A percentile compares a stretch with the other conserved stretches of the same genome.
phyloP scores from a whole-genome alignment of 2,113 vertebrate genomes.

The Cisticola juncidis region DNA sequence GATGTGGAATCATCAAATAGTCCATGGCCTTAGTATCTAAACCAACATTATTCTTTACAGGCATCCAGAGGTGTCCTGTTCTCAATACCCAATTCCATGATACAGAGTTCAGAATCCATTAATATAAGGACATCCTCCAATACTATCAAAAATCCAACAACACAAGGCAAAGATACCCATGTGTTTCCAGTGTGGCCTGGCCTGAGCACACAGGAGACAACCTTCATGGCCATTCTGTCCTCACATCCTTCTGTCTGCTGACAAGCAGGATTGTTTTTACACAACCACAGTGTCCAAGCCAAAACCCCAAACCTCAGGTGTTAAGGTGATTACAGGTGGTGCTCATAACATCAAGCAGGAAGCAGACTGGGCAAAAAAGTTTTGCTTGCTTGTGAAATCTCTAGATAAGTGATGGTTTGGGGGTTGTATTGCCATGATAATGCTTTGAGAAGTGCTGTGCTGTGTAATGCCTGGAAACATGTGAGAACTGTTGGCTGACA shows the following conservation, averaged over 20 bases:
- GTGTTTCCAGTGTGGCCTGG: background rate
- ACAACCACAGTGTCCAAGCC: background rate
- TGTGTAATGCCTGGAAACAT: background rate
- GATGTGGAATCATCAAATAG: background rate
- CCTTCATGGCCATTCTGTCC: background rate
- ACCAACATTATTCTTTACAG: background rate
- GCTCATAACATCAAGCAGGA: background rate
- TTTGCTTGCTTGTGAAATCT: background rate
- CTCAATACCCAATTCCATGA: background rate
- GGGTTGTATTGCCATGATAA: background rate
- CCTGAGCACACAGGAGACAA: background rate
- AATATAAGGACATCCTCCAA: background rate
- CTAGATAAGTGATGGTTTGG: background rate
- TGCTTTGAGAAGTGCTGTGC: background rate
- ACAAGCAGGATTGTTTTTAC: background rate
- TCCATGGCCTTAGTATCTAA: background rate
- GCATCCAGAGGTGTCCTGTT: background rate
- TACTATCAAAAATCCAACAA: background rate
- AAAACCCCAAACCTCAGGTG: background rate
- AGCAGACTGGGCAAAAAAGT: background rate
- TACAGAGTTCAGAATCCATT: background rate
- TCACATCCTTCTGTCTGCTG: background rate
- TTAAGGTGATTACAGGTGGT: background rate
- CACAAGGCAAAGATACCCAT: background rate
- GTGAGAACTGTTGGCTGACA: background rate